Percentiles rank a stretch among this genome's conserved stretches.
These are phyloP conservation scores for Anguilla pacifica DNA, from an alignment of 2,797 vertebrate species.

Conservation along the genomic window DNA sequence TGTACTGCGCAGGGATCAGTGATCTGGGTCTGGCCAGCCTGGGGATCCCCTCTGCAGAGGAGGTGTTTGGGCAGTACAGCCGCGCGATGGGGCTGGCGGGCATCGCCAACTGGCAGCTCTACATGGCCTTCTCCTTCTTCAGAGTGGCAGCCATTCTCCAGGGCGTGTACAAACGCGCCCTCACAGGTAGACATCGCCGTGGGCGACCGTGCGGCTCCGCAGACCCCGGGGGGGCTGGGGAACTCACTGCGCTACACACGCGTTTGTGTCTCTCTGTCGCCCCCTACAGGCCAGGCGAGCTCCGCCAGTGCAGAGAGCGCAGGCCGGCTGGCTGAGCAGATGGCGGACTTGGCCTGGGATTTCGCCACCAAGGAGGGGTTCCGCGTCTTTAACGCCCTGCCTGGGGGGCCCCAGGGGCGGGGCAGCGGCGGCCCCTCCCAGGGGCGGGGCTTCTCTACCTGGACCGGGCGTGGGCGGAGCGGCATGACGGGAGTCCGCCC, in stretches of 20 bases:
- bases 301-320: constrained; percentile 49
- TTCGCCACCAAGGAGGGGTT: constrained; percentile 82
- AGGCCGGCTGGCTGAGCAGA: constrained; percentile 54
- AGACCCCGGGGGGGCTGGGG: not conserved
- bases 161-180: constrained; percentile 53
- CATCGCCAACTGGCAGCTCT: constrained; percentile 74
- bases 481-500: not conserved
- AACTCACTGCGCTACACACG: not conserved
- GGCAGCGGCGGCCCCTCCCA: not conserved
- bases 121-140: constrained; percentile 80
- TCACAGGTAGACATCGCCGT: constrained; percentile 62
- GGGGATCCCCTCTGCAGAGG: constrained; percentile 70
- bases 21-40: constrained; percentile 52
- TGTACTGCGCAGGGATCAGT: constrained; percentile 58
- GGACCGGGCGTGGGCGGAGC: fast-evolving
- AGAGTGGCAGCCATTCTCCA: constrained; percentile 70
- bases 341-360: constrained; percentile 76
- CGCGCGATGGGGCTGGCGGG: constrained; percentile 47
- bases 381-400: constrained; percentile 70
- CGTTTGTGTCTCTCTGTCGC: constrained; percentile 7
- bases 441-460: constrained; percentile 36
- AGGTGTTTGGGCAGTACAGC: constrained; percentile 71
- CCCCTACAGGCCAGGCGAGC: constrained; percentile 64
- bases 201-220: too few relatives aligned
- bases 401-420: constrained; percentile 29